Conservation (phyloP, 2,888 invertebrate genomes). For the Andrena camellia region DNA sequence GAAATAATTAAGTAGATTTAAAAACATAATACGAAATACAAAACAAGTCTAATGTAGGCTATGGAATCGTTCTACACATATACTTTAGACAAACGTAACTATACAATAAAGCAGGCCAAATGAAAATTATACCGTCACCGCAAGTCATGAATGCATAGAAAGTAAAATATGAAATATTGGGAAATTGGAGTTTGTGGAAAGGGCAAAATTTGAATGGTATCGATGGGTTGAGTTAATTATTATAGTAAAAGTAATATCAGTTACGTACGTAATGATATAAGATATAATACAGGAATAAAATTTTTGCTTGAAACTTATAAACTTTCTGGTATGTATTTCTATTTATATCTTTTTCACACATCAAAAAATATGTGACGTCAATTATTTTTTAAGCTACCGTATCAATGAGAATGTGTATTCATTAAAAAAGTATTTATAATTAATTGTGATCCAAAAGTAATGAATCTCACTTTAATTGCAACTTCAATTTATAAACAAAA, state of each 20-base stretch:
- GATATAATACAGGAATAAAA: conserved; percentile 16
- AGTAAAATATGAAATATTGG: conserved; percentile 63
- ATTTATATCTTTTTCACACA: conserved; percentile 12
- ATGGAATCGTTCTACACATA: conserved; percentile 66
- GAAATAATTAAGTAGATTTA: conserved; percentile 47
- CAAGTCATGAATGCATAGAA: conserved; percentile 75
- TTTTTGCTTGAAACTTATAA: conserved; percentile 17
- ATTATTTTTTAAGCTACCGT: conserved; percentile 18
- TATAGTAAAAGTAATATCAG: conserved; percentile 39
- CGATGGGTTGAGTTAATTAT: conserved; percentile 69
- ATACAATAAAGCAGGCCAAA: conserved; percentile 71
- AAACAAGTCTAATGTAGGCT: conserved; percentile 70
- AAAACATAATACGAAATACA: conserved; percentile 63
- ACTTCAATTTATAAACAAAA: not conserved
- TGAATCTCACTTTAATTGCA: not conserved
- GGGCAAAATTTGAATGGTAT: conserved; percentile 48
- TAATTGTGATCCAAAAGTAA: conserved; percentile 5
- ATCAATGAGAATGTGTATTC: not conserved
- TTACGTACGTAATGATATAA: conserved; percentile 24
- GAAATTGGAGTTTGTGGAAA: conserved; percentile 58
- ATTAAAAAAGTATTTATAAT: conserved; percentile 15
- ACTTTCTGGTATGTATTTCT: conserved; percentile 1
- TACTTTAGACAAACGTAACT: conserved; percentile 65
- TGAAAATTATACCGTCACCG: conserved; percentile 75
- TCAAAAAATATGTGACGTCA: not conserved